phyloP scores from a whole-genome alignment of 2,797 vertebrate species.

The Rousettus madagascariensis region DNA sequence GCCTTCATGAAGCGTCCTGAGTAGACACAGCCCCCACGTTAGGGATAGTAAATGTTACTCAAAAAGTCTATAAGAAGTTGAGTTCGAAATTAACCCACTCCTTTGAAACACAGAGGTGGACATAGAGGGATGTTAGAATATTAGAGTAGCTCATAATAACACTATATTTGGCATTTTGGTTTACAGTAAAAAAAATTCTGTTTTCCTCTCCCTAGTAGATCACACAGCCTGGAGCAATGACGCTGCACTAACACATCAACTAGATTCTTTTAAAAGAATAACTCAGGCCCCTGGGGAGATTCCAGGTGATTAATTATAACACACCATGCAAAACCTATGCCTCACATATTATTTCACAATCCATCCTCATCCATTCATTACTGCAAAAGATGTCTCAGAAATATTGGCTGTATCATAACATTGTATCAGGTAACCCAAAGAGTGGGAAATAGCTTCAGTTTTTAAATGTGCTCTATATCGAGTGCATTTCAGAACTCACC shows the following conservation, averaged over 20 bases:
- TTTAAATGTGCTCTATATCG: not conserved
- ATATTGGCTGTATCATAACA: not conserved
- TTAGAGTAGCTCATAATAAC: not conserved
- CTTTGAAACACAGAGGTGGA: not conserved
- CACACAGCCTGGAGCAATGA: not conserved
- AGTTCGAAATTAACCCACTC: not conserved
- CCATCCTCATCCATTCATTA: not conserved
- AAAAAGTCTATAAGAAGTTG: not conserved
- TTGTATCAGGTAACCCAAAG: not conserved
- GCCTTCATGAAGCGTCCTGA: not conserved
- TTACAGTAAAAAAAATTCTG: not conserved
- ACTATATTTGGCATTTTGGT: not conserved
- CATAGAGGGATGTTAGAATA: not conserved
- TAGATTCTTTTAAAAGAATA: constrained; percentile 34
- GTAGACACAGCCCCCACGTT: not conserved
- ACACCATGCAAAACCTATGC: not conserved
- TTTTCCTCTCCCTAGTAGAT: not conserved
- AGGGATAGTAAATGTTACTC: not conserved
- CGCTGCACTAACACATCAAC: not conserved
- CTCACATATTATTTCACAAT: constrained; percentile 36
- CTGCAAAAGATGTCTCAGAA: not conserved
- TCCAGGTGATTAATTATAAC: not conserved
- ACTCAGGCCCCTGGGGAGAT: constrained; percentile 43
- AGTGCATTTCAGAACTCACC: not conserved
- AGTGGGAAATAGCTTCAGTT: not conserved